phyloP scores from a whole-genome alignment of 2,113 vertebrate genomes.

The Strigops habroptila region DNA sequence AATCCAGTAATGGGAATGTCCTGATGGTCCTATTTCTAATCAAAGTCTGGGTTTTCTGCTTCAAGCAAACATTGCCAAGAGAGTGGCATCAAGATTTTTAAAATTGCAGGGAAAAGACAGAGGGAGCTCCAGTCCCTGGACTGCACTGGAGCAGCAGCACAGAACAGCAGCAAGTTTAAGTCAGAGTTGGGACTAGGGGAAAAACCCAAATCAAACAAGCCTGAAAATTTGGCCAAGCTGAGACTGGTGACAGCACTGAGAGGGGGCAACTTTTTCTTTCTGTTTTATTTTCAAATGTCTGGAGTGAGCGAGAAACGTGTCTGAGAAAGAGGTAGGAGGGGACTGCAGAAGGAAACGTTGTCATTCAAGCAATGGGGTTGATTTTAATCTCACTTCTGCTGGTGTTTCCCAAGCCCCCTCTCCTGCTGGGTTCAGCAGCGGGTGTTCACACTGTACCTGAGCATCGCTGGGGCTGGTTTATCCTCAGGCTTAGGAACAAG shows the following conservation, averaged over 20 bases:
- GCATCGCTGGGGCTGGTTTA: background rate
- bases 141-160: background rate
- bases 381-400: background rate
- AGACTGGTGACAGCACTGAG: background rate
- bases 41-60: background rate
- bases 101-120: background rate
- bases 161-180: background rate
- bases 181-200: background rate
- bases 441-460: background rate
- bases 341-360: fast-evolving
- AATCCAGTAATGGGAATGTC: background rate
- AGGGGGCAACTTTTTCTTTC: background rate
- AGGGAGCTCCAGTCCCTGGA: background rate
- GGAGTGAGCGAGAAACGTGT: background rate
- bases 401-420: fast-evolving
- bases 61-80: background rate
- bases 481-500: background rate
- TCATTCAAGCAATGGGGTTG: background rate
- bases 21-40: background rate
- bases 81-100: background rate
- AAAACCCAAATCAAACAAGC: background rate
- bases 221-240: background rate
- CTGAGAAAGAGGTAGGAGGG: background rate
- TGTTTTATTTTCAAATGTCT: background rate
- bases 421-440: background rate